These are phyloP conservation scores for Rosalia funebris DNA, from an alignment of 2,888 invertebrate species.

Conservation along the genomic window DNA sequence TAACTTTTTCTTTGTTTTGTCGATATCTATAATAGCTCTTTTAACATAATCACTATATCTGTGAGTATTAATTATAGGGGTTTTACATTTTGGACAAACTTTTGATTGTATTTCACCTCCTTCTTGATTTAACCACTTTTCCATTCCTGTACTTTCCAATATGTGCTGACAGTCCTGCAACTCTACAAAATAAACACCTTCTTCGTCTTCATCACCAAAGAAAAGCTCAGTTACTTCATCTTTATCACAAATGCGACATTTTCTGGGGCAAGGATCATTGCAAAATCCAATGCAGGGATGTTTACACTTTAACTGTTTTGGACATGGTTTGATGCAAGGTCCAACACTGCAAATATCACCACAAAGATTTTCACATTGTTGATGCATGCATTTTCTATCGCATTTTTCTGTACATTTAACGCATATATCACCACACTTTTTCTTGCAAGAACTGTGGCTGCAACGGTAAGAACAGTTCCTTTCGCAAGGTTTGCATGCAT, in stretches of 20 bases:
- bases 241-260: conserved; percentile 48
- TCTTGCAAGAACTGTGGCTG: conserved; percentile 66
- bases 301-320: conserved; percentile 62
- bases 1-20: conserved; percentile 36
- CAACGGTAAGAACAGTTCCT: conserved; percentile 66
- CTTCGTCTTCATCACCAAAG: conserved; percentile 51
- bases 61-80: conserved; percentile 47
- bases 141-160: conserved; percentile 48
- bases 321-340: conserved; percentile 65
- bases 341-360: conserved; percentile 63
- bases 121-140: conserved; percentile 47
- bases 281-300: conserved; percentile 78
- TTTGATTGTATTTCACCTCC: conserved; percentile 50
- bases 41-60: conserved; percentile 50
- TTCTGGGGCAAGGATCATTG: conserved; percentile 68
- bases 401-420: conserved; percentile 58
- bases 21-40: conserved; percentile 42
- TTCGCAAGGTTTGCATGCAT: conserved; percentile 69
- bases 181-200: conserved; percentile 49
- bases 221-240: conserved; percentile 55
- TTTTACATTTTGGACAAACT: conserved; percentile 47
- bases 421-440: conserved; percentile 63
- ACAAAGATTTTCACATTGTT: conserved; percentile 65
- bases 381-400: conserved; percentile 64
- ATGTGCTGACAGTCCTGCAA: conserved; percentile 52